Conservation (phyloP, 2,888 invertebrate genomes). For the Volucella bombylans region DNA sequence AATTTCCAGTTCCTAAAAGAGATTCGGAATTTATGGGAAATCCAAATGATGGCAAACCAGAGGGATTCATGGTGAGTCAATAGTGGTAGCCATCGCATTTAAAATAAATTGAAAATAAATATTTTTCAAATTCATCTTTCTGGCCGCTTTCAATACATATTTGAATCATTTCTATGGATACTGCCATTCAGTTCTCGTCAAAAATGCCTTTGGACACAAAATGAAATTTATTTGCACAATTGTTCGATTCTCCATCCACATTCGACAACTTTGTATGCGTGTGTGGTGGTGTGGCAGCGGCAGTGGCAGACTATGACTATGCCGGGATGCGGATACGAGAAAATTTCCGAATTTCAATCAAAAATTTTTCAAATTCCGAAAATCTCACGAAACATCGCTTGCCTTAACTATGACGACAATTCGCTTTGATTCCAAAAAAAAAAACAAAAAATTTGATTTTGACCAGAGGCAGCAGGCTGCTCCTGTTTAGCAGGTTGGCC, state of each 20-base stretch:
- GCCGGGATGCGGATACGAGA: no score
- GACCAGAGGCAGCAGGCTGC: no score
- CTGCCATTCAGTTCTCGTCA: slow-evolving; percentile 20
- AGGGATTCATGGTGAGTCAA: background rate
- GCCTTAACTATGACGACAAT: slow-evolving; percentile 62
- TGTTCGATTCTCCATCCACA: background rate
- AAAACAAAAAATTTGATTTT: no score
- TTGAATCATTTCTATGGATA: slow-evolving; percentile 12
- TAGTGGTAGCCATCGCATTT: slow-evolving; percentile 26
- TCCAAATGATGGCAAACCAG: slow-evolving; percentile 25
- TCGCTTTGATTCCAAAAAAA: slow-evolving; percentile 23
- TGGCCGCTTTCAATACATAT: background rate
- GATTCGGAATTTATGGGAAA: slow-evolving; percentile 50
- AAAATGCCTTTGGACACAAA: slow-evolving; percentile 27
- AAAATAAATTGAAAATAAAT: slow-evolving; percentile 59
- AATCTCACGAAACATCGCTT: slow-evolving; percentile 40
- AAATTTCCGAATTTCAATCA: slow-evolving; percentile 20
- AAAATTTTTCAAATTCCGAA: slow-evolving; percentile 62
- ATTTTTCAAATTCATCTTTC: slow-evolving; percentile 15
- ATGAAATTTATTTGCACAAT: slow-evolving; percentile 50
- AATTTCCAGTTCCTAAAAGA: slow-evolving; percentile 40
- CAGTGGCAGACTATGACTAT: no score
- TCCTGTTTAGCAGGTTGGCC: no score
- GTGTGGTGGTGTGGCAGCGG: background rate
- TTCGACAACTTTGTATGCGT: background rate